Evolutionary conservation across 2,797 vertebrate genomes (phyloP).

Genomic region (Urocyon cinereoargenteus): DNA sequence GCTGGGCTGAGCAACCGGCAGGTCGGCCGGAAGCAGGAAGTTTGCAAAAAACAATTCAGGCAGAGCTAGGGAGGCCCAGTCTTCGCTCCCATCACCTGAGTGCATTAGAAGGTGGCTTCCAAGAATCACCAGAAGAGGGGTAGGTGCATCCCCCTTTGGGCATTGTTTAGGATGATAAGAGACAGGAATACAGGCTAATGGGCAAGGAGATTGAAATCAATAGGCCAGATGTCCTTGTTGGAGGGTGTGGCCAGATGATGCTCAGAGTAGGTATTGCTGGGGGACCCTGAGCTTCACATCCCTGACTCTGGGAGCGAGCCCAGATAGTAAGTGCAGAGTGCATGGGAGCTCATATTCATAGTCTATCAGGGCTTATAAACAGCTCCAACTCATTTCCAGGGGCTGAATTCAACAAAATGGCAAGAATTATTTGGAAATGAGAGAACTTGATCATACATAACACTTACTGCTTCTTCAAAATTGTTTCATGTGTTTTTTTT

Average conservation of each 20-base stretch:
- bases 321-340: background rate
- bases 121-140: background rate
- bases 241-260: background rate
- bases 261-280: background rate
- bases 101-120: background rate
- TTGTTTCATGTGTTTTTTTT: background rate
- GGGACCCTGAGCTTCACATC: background rate
- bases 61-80: too few species aligned
- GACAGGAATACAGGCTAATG: background rate
- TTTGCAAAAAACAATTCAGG: background rate
- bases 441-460: background rate
- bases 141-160: background rate
- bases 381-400: background rate
- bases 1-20: background rate
- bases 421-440: background rate
- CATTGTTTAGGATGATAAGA: background rate
- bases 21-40: background rate
- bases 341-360: too few species aligned
- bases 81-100: background rate
- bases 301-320: background rate
- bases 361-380: background rate
- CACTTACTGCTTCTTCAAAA: constrained; percentile 25
- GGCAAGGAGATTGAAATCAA: background rate
- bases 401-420: background rate
- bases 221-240: background rate